Conservation (phyloP, 2,797 vertebrate genomes). For the Toxotes lorentzi region DNA sequence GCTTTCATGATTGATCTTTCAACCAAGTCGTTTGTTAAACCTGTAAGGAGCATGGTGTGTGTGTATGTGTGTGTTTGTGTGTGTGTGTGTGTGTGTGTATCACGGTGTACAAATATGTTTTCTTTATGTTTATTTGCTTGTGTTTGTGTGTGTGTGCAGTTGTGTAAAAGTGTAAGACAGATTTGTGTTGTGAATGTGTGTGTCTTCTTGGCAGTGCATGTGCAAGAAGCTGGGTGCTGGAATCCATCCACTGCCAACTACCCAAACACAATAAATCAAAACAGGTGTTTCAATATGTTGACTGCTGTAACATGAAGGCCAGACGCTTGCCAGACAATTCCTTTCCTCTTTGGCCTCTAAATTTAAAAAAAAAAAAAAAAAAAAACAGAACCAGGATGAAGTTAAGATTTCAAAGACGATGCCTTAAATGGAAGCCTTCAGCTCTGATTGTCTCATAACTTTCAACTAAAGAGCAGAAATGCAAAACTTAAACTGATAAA, state of each 20-base stretch:
- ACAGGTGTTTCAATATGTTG: slow-evolving; percentile 81
- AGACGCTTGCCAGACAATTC: slow-evolving; percentile 72
- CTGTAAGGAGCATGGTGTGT: slow-evolving; percentile 37
- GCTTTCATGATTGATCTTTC: slow-evolving; percentile 70
- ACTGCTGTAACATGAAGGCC: slow-evolving; percentile 72
- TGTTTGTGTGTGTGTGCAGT: neutral
- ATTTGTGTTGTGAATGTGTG: slow-evolving; percentile 35
- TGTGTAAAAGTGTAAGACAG: slow-evolving; percentile 23
- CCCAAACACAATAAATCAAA: slow-evolving; percentile 83
- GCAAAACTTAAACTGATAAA: slow-evolving; percentile 38
- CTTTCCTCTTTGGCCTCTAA: slow-evolving; percentile 66
- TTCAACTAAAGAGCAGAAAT: slow-evolving; percentile 30
- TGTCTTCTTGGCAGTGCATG: slow-evolving; percentile 61
- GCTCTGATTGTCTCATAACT: slow-evolving; percentile 32
- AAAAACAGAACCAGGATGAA: slow-evolving; percentile 60
- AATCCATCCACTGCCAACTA: slow-evolving; percentile 77
- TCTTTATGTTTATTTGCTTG: slow-evolving; percentile 34
- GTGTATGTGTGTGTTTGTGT: slow-evolving; percentile 17
- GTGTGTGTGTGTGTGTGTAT: slow-evolving; percentile 11
- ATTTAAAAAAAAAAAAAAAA: slow-evolving; percentile 51
- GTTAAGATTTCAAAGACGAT: slow-evolving; percentile 73
- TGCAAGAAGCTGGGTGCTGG: slow-evolving; percentile 67
- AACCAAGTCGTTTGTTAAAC: slow-evolving; percentile 72
- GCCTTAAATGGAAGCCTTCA: slow-evolving; percentile 56
- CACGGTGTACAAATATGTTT: slow-evolving; percentile 26